Conservation (phyloP, 2,113 vertebrate genomes). For the Tauraco erythrolophus region DNA sequence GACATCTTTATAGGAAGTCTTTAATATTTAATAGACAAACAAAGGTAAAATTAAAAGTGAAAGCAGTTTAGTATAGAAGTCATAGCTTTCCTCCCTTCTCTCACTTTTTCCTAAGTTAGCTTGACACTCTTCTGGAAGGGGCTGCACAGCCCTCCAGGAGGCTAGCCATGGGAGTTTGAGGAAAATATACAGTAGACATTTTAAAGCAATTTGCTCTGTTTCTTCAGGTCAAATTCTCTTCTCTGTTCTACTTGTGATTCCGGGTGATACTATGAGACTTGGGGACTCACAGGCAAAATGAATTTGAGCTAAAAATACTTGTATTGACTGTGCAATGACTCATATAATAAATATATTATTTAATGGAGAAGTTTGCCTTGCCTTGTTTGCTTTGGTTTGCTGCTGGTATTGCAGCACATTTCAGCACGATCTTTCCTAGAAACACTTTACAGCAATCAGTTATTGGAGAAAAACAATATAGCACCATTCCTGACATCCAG, state of each 20-base stretch:
- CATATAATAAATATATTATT: background rate
- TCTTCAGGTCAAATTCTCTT: background rate
- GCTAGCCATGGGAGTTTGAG: background rate
- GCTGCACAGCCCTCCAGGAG: background rate
- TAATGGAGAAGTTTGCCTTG: background rate
- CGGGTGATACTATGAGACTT: background rate
- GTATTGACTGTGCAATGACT: background rate
- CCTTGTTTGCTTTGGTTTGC: too few relatives aligned
- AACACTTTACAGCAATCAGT: background rate
- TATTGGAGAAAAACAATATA: background rate
- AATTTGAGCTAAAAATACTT: background rate
- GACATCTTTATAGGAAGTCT: background rate
- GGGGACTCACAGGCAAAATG: background rate
- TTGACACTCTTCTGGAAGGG: background rate
- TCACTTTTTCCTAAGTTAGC: background rate
- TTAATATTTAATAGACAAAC: background rate
- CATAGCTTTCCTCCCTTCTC: background rate
- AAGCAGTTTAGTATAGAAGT: background rate
- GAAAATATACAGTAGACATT: background rate
- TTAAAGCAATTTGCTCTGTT: background rate
- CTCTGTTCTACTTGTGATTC: background rate
- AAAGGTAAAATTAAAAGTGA: background rate
- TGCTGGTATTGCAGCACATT: background rate
- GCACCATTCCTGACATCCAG: background rate
- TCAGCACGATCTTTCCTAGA: background rate